phyloP scores from a whole-genome alignment of 2,113 vertebrate species.

The Candoia aspera region DNA sequence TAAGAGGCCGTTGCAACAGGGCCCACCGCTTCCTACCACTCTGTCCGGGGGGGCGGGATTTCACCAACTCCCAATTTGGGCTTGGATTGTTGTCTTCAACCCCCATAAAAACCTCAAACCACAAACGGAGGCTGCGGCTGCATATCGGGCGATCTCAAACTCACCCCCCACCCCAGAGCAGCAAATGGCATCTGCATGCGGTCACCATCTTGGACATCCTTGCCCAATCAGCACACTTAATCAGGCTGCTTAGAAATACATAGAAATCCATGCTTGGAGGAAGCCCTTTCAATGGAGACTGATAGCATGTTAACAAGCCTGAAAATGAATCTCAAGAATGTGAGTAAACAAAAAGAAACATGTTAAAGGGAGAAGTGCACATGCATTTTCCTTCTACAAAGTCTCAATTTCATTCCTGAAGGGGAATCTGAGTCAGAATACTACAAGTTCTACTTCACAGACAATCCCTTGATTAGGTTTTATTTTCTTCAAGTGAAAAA shows the following conservation, averaged over 20 bases:
- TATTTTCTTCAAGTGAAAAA: background rate
- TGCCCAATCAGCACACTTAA: background rate
- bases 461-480: background rate
- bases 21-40: no score
- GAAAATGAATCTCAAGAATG: background rate
- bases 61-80: no score
- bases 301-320: background rate
- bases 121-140: no score
- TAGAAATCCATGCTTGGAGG: background rate
- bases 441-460: background rate
- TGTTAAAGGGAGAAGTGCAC: background rate
- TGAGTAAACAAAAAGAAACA: background rate
- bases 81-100: no score
- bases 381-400: background rate
- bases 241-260: background rate
- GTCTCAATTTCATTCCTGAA: background rate
- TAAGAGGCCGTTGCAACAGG: no score
- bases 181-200: no score
- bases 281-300: background rate
- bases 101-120: no score
- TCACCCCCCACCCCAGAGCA: no score
- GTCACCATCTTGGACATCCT: no score
- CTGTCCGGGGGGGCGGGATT: no score
- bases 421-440: background rate
- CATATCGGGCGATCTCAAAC: no score